These are phyloP conservation scores for Malurus elegans DNA, from an alignment of 2,113 vertebrate genomes.

Conservation along the genomic window DNA sequence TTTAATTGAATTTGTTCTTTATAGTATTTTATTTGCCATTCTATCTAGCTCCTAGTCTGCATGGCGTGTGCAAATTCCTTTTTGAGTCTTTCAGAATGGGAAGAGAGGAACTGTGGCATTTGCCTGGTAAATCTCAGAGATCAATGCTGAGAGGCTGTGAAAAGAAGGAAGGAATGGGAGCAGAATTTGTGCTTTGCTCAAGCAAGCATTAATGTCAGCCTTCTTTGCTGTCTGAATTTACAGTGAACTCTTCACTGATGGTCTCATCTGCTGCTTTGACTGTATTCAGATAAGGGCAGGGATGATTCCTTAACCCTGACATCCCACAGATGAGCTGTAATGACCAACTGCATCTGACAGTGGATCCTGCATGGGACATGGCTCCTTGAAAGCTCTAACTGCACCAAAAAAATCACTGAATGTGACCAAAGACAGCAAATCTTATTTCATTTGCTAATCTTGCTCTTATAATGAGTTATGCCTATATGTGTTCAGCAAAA, in stretches of 20 bases:
- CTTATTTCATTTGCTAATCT: neutral
- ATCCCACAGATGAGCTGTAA: neutral
- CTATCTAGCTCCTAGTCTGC: neutral
- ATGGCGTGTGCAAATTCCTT: neutral
- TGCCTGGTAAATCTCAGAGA: neutral
- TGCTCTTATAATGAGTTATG: neutral
- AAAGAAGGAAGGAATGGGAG: neutral
- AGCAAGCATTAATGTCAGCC: neutral
- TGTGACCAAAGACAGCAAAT: neutral
- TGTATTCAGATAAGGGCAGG: neutral
- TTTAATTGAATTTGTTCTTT: neutral
- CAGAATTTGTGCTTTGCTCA: neutral
- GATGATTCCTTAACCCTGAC: neutral
- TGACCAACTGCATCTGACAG: neutral
- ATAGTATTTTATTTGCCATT: neutral
- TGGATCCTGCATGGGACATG: neutral
- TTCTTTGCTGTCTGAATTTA: neutral
- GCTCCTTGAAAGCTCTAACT: neutral
- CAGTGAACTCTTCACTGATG: neutral
- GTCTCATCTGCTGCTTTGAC: neutral
- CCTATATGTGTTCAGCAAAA: neutral
- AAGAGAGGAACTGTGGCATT: neutral
- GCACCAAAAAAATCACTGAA: neutral
- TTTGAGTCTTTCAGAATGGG: neutral
- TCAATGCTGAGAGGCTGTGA: neutral